A percentile compares a stretch with the other conserved stretches of the same genome.
Conservation (phyloP, 1,140 invertebrate species). For the Tetragonula clypearis region DNA sequence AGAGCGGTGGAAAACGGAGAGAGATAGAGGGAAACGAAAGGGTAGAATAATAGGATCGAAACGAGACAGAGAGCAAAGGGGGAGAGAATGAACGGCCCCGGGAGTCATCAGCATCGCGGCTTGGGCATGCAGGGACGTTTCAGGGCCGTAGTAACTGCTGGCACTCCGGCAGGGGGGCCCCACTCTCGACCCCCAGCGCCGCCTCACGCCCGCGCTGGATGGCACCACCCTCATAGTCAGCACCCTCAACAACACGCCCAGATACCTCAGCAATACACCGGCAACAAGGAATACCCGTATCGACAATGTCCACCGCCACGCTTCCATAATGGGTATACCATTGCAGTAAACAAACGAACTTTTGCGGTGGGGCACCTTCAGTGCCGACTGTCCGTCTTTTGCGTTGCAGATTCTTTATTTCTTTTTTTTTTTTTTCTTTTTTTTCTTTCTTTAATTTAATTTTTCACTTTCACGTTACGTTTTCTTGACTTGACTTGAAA, state of each 20-base stretch:
- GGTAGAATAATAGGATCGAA: slow-evolving; percentile 49
- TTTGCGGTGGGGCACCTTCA: background rate
- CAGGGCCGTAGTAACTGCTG: slow-evolving; percentile 70
- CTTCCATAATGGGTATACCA: slow-evolving; percentile 77
- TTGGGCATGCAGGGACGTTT: slow-evolving; percentile 76
- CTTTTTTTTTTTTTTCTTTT: background rate
- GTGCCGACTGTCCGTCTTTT: background rate
- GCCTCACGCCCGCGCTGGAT: slow-evolving; percentile 68
- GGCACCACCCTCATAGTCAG: slow-evolving; percentile 75
- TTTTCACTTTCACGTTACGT: background rate
- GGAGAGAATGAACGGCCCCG: slow-evolving; percentile 74
- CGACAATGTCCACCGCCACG: slow-evolving; percentile 76
- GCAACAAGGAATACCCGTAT: slow-evolving; percentile 78
- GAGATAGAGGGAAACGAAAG: slow-evolving; percentile 38
- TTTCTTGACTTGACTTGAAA: background rate
- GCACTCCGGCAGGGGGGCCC: slow-evolving; percentile 68
- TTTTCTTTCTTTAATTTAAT: no score
- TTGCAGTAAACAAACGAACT: slow-evolving; percentile 22
- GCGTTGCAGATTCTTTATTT: background rate
- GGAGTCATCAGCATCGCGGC: slow-evolving; percentile 77
- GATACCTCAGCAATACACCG: slow-evolving; percentile 72
- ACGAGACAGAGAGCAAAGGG: slow-evolving; percentile 44
- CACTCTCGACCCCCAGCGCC: slow-evolving; percentile 60
- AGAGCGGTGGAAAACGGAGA: slow-evolving; percentile 29
- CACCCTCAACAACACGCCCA: slow-evolving; percentile 70